Percentiles rank a stretch among this genome's conserved stretches.
Conservation (phyloP, 2,797 vertebrate species). For the Crypturellus tataupa region DNA sequence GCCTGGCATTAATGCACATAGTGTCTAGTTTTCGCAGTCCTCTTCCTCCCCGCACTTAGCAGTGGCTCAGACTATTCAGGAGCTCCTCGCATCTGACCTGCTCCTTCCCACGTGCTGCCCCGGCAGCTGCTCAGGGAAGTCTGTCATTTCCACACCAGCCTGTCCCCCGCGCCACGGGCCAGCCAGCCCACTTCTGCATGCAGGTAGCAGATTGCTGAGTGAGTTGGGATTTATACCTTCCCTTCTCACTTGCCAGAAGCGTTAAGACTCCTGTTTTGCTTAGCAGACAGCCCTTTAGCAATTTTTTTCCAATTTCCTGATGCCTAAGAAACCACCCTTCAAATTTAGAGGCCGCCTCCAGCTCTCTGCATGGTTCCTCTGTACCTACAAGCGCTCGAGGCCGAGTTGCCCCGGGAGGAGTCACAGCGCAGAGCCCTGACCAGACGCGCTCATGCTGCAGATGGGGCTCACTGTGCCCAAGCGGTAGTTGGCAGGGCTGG, state of each 20-base stretch:
- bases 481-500: background rate
- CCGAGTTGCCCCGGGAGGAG: background rate
- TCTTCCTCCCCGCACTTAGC: background rate
- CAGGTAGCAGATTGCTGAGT: conserved; percentile 58
- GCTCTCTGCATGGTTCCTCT: background rate
- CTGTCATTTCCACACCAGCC: conserved; percentile 49
- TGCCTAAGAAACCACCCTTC: conserved; percentile 1
- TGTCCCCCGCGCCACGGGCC: background rate
- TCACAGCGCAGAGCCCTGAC: background rate
- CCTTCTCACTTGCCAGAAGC: conserved; percentile 33
- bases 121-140: conserved; percentile 45
- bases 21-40: background rate
- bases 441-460: background rate
- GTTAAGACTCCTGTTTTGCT: background rate
- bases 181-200: conserved; percentile 20
- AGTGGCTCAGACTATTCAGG: background rate
- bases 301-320: conserved; percentile 2
- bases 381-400: background rate
- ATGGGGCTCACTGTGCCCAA: background rate
- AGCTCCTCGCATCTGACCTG: background rate
- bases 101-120: background rate
- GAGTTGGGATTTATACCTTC: conserved; percentile 58
- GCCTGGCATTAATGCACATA: background rate
- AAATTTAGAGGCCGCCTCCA: background rate
- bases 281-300: background rate